Conservation (phyloP, 2,113 vertebrate species). For the Cyprinodon brontotheroides region DNA sequence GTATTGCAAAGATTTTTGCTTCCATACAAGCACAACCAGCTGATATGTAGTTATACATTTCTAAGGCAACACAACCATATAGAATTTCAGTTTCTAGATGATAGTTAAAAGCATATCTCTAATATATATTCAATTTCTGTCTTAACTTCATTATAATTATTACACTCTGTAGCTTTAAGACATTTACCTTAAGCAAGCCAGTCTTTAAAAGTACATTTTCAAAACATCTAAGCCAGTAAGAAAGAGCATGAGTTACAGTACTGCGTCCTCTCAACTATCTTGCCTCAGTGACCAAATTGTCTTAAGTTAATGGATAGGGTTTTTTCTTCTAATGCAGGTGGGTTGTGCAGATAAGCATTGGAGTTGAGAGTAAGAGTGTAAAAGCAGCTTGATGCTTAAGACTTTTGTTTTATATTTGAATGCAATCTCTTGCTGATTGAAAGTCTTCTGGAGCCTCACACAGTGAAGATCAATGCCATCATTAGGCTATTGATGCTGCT, state of each 20-base stretch:
- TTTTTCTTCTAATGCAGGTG: conserved; percentile 20
- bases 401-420: conserved; percentile 29
- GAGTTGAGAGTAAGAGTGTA: conserved; percentile 22
- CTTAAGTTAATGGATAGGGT: conserved; percentile 44
- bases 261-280: conserved; percentile 4
- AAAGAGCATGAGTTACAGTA: conserved; percentile 4
- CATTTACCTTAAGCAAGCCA: not conserved
- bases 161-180: not conserved
- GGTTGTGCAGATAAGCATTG: conserved; percentile 24
- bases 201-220: not conserved
- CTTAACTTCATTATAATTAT: no score
- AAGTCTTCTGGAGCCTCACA: conserved; percentile 23
- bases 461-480: conserved; percentile 43
- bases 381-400: conserved; percentile 21
- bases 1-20: no score
- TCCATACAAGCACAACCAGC: no score
- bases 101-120: no score
- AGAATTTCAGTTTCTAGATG: no score
- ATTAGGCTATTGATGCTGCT: conserved; percentile 41
- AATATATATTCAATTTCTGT: no score
- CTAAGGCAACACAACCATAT: no score
- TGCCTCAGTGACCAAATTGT: conserved; percentile 32
- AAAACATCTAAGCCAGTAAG: not conserved
- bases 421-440: conserved; percentile 16
- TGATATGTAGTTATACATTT: no score